Conservation (phyloP, 2,888 invertebrate genomes). For the Macropis europaea region DNA sequence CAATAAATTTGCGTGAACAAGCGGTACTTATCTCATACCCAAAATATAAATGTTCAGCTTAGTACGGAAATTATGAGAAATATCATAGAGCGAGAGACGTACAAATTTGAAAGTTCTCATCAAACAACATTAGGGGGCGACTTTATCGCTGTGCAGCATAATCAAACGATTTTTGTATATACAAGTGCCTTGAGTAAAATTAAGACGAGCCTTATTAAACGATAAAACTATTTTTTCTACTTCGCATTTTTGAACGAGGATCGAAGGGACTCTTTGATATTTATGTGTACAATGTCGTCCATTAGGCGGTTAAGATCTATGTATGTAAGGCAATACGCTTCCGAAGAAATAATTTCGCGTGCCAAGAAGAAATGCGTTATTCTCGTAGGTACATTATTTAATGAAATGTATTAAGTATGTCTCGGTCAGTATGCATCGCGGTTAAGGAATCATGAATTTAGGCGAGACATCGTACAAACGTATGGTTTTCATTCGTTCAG, state of each 20-base stretch:
- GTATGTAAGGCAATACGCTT: slow-evolving; percentile 17
- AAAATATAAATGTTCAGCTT: background rate
- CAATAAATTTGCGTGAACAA: slow-evolving; percentile 3
- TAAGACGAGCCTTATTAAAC: slow-evolving; percentile 37
- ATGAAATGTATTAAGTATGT: slow-evolving; percentile 14
- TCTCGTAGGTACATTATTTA: slow-evolving; percentile 19
- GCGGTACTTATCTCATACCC: background rate
- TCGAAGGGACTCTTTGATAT: slow-evolving; percentile 38
- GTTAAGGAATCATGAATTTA: background rate
- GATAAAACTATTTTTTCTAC: slow-evolving; percentile 67
- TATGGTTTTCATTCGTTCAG: slow-evolving; percentile 9
- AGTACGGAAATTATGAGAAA: background rate
- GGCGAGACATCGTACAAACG: slow-evolving; percentile 13
- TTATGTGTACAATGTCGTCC: slow-evolving; percentile 34
- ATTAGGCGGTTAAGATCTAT: slow-evolving; percentile 6
- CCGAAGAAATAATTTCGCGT: slow-evolving; percentile 15
- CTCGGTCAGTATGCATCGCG: slow-evolving; percentile 12
- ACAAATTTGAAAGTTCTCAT: background rate
- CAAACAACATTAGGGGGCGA: background rate
- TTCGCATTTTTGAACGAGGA: slow-evolving; percentile 54
- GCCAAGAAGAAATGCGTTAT: slow-evolving; percentile 26
- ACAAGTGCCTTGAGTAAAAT: slow-evolving; percentile 66
- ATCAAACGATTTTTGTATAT: slow-evolving; percentile 63
- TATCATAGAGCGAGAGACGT: background rate
- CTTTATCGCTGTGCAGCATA: slow-evolving; percentile 29